Percentiles rank a stretch among this genome's conserved stretches.
phyloP scores from a whole-genome alignment of 2,888 invertebrate genomes.

The Isoperla grammatica region DNA sequence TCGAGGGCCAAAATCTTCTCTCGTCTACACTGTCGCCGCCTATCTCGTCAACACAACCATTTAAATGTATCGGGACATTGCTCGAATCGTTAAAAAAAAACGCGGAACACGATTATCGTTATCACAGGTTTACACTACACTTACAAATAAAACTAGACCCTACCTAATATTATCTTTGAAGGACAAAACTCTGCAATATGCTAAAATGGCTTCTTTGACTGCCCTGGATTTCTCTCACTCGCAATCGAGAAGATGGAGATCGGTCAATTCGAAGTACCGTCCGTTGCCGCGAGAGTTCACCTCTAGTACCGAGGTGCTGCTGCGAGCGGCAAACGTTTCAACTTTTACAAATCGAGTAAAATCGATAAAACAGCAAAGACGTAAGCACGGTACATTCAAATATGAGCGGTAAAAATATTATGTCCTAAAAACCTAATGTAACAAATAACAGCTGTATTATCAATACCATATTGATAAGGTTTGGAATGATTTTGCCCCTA shows the following conservation, averaged over 20 bases:
- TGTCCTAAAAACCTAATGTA: too few species aligned
- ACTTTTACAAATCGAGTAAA: too few species aligned
- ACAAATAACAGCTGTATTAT: too few species aligned
- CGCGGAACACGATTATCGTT: conserved; percentile 17
- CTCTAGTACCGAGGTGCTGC: conserved; percentile 13
- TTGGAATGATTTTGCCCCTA: too few species aligned
- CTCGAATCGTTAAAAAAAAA: conserved; percentile 21
- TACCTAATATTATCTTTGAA: conserved; percentile 22
- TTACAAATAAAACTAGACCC: conserved; percentile 21
- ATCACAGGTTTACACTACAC: conserved; percentile 22
- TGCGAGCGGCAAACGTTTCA: not conserved
- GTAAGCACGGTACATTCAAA: too few species aligned
- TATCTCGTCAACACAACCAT: conserved; percentile 33
- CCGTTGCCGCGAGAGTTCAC: conserved; percentile 29
- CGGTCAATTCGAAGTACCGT: conserved; percentile 36
- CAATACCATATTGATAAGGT: too few species aligned
- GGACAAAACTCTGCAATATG: conserved; percentile 31
- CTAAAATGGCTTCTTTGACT: conserved; percentile 35
- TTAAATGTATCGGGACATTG: conserved; percentile 26
- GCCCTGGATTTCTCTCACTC: conserved; percentile 36
- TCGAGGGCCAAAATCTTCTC: conserved; percentile 28
- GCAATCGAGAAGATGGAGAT: conserved; percentile 34
- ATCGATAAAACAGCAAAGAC: too few species aligned
- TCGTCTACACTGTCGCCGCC: conserved; percentile 24
- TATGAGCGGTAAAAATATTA: too few species aligned